Conservation (phyloP, 2,797 vertebrate species). For the Sebastes taczanowskii region DNA sequence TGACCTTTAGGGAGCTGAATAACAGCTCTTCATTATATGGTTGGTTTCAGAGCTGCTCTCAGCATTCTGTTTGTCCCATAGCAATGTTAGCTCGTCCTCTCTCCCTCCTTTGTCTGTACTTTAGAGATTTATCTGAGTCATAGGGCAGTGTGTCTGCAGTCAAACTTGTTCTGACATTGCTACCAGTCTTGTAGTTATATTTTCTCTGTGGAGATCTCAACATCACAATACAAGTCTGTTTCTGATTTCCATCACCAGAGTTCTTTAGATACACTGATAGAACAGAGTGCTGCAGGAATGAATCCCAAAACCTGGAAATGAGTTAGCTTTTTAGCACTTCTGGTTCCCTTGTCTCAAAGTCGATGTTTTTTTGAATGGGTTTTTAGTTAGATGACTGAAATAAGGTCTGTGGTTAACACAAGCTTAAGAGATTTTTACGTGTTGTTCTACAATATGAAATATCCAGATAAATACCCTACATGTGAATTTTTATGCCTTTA, state of each 20-base stretch:
- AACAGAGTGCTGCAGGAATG: not conserved
- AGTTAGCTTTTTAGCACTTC: too few species aligned
- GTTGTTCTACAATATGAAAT: too few species aligned
- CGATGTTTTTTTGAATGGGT: too few species aligned
- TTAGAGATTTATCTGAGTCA: constrained; percentile 17
- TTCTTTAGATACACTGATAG: not conserved
- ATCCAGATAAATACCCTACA: too few species aligned
- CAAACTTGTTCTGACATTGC: constrained; percentile 9
- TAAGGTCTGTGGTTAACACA: too few species aligned
- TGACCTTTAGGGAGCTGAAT: constrained; percentile 34
- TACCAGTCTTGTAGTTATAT: not conserved
- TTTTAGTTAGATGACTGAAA: too few species aligned
- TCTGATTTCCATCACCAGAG: not conserved
- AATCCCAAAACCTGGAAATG: too few species aligned
- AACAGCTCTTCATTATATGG: not conserved
- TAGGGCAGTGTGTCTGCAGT: constrained; percentile 12
- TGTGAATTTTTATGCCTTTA: too few species aligned
- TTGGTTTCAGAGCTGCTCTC: not conserved
- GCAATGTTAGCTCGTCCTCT: constrained; percentile 13
- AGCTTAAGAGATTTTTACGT: too few species aligned
- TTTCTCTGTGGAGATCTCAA: not conserved
- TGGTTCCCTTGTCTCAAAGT: too few species aligned
- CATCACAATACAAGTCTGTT: not conserved
- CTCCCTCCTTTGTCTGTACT: constrained; percentile 8
- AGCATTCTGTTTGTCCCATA: constrained; percentile 13